phyloP scores from a whole-genome alignment of 1,140 invertebrate genomes.

The Diuraphis noxia region DNA sequence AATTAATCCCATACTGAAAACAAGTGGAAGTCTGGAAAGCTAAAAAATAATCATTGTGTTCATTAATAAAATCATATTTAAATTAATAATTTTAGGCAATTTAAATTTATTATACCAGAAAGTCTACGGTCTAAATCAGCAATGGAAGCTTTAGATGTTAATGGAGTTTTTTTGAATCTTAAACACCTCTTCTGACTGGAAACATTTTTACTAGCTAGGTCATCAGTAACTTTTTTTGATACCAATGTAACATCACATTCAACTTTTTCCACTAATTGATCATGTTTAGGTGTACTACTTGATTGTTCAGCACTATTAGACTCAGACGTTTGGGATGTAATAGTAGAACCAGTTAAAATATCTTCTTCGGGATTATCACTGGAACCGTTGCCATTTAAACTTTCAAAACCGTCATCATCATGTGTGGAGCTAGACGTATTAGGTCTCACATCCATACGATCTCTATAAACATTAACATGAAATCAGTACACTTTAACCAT shows the following conservation, averaged over 20 bases:
- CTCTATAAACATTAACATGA: not conserved
- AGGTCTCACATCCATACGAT: conserved; percentile 55
- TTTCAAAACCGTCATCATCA: conserved; percentile 84
- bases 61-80: not conserved
- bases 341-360: conserved; percentile 34
- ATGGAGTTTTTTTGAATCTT: conserved; percentile 42
- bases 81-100: not conserved
- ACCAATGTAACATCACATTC: not conserved
- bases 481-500: not conserved
- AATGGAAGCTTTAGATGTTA: conserved; percentile 12
- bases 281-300: conserved; percentile 47
- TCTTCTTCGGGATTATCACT: conserved; percentile 67
- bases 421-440: conserved; percentile 58
- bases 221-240: not conserved
- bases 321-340: conserved; percentile 32
- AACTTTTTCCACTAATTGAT: not conserved
- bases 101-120: conserved; percentile 26
- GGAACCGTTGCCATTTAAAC: conserved; percentile 79
- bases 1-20: conserved; percentile 32
- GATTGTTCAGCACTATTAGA: conserved; percentile 48
- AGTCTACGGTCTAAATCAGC: conserved; percentile 43
- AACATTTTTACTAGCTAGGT: conserved; percentile 9
- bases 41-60: not conserved
- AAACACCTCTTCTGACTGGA: conserved; percentile 32
- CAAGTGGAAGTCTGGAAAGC: conserved; percentile 32